phyloP scores from a whole-genome alignment of 1,140 invertebrate genomes.

The Spodoptera frugiperda region DNA sequence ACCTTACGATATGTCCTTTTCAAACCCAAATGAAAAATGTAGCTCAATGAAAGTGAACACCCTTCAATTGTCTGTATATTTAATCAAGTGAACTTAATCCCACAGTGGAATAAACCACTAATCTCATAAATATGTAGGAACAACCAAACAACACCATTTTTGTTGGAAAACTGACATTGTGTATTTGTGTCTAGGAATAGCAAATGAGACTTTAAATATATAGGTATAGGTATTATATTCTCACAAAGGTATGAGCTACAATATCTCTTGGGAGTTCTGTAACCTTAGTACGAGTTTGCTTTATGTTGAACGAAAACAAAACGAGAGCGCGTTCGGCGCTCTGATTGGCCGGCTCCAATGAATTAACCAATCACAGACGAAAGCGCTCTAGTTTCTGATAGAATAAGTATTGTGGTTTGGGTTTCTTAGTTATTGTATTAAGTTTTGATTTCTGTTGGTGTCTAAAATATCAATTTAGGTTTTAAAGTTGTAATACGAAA shows the following conservation, averaged over 20 bases:
- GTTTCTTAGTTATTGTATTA: too few relatives aligned
- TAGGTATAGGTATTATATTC: background rate
- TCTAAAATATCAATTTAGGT: too few relatives aligned
- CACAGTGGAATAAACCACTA: background rate
- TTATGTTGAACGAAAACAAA: too few relatives aligned
- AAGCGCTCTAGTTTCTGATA: too few relatives aligned
- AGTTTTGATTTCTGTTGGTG: too few relatives aligned
- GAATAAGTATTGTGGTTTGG: too few relatives aligned
- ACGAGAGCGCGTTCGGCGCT: too few relatives aligned
- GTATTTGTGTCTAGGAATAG: background rate
- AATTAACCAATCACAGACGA: too few relatives aligned
- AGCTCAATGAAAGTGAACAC: background rate
- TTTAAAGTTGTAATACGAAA: too few relatives aligned
- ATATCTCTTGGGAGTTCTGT: background rate
- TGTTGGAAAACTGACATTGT: background rate
- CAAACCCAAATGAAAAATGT: background rate
- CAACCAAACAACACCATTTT: background rate
- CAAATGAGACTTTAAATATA: background rate
- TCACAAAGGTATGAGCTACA: background rate
- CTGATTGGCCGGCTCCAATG: too few relatives aligned
- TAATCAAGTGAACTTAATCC: background rate
- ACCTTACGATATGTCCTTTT: too few relatives aligned
- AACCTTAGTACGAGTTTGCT: too few relatives aligned
- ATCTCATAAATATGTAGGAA: conserved; percentile 16
- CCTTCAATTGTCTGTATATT: background rate